A percentile compares a stretch with the other conserved stretches of the same genome.
phyloP scores from a whole-genome alignment of 2,888 invertebrate genomes.

The Anticlea derivata region DNA sequence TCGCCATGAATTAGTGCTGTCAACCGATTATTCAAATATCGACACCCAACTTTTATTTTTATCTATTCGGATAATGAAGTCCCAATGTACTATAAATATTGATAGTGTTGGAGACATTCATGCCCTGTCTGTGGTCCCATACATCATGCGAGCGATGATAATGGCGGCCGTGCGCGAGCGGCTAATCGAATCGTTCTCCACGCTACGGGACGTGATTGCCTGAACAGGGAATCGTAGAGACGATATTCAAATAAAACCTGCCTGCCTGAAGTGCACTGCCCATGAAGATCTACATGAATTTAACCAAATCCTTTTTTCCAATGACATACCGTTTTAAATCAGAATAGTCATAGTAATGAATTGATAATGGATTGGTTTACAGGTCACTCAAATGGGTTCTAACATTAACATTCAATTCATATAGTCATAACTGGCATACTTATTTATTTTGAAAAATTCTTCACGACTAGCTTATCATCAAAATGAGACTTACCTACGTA shows the following conservation, averaged over 20 bases:
- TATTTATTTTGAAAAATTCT: too few relatives aligned
- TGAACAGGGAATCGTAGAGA: conserved; percentile 18
- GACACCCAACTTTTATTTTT: conserved; percentile 21
- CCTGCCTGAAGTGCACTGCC: too few relatives aligned
- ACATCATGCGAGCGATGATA: conserved; percentile 51
- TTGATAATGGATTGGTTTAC: too few relatives aligned
- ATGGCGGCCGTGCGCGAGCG: conserved; percentile 36
- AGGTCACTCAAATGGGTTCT: too few relatives aligned
- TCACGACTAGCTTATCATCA: too few relatives aligned
- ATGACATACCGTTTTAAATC: too few relatives aligned
- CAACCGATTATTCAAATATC: conserved; percentile 28
- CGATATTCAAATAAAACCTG: background rate
- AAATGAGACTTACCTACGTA: too few relatives aligned
- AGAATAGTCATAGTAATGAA: too few relatives aligned
- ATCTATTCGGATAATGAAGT: conserved; percentile 30
- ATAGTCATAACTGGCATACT: too few relatives aligned
- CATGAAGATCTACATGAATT: too few relatives aligned
- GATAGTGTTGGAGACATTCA: conserved; percentile 33
- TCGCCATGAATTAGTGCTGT: conserved; percentile 17
- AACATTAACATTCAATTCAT: too few relatives aligned
- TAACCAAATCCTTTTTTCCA: too few relatives aligned
- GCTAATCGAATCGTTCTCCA: conserved; percentile 60
- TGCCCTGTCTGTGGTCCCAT: conserved; percentile 38
- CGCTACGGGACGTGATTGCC: conserved; percentile 39
- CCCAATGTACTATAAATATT: conserved; percentile 36